Percentiles rank a stretch among this genome's conserved stretches.
Conservation (phyloP, 2,888 invertebrate genomes). For the Eucera pruinosa region DNA sequence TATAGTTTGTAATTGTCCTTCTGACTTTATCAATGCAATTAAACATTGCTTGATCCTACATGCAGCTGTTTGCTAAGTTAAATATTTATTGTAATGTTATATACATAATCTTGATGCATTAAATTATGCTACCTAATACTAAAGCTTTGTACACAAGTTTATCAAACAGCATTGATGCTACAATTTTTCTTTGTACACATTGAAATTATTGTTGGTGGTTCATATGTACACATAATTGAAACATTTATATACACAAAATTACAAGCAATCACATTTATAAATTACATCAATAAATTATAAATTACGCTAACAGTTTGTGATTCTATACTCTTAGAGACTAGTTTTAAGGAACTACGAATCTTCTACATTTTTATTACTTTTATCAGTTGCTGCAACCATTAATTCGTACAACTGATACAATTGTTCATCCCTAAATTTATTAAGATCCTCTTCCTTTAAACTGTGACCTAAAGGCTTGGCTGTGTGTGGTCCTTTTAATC, state of each 20-base stretch:
- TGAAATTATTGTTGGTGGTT: neutral
- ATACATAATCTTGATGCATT: neutral
- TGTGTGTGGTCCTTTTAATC: constrained; percentile 87
- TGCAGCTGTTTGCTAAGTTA: too few species aligned
- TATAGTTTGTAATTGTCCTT: too few species aligned
- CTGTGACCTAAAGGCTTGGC: constrained; percentile 87
- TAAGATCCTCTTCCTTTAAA: constrained; percentile 87
- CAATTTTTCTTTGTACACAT: neutral
- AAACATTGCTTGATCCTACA: too few species aligned
- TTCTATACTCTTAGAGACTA: neutral
- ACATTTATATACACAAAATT: constrained; percentile 12
- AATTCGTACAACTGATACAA: constrained; percentile 93
- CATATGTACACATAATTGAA: too few species aligned
- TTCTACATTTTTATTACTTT: constrained; percentile 72
- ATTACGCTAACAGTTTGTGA: too few species aligned
- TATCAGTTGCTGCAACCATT: constrained; percentile 88
- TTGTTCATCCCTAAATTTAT: constrained; percentile 92
- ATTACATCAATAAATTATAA: constrained; percentile 3
- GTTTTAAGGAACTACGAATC: constrained; percentile 27
- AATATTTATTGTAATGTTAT: neutral
- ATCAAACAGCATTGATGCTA: neutral
- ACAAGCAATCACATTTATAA: neutral
- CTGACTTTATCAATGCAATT: too few species aligned
- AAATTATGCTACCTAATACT: neutral
- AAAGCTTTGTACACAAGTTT: neutral